Base-by-base conservation (phyloP, 2,797 vertebrate genomes). In the Myripristis jacobus region DNA sequence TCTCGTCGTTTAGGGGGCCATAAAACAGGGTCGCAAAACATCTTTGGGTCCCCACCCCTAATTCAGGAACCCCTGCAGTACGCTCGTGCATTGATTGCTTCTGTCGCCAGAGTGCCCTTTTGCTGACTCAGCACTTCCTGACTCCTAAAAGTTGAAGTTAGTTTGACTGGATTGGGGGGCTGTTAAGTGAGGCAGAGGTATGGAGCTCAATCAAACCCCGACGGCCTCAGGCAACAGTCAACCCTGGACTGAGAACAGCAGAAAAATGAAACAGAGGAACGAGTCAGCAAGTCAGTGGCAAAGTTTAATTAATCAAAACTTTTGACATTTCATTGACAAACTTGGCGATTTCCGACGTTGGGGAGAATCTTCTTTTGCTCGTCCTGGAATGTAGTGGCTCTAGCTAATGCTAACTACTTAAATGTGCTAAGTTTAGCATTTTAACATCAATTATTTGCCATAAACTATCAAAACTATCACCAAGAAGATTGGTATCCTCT, bases 161-260 rank as follows among this genome's bases (percentile, higher is more conserved):
- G 59, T 56, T 77, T 75, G 82, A 85, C 82, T 79, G 84, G 75
- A 64, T 47, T n/a, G 21, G 57, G 6, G 31, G 36, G 41, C 11
- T 48, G 66, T 69, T 70, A 68, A 72, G 43, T 58, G 53, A 59
- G 24, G 55, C n/a, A 34, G 65, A 81, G 56, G 62, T 55, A 31
- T 64, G 46, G 25, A 69, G 55, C 67, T 86, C 71, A 48, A 44
- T 81, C 69, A 77, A 77, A 75, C 65, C 21, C 36, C n/a, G 56
- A 66, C 56, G 53, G 70, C 77, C 59, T 54, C 56, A 38, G 68
- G 83, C 73, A 38, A 52, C 50, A 71, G 69, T 59, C 19, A 61
- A 31, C 67, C 10, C 4, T n/a, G 6, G 22, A 64, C 36, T 25
- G 12, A 27, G 46, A 36, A 77, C 48, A 79, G 53, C 46, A 62